Evolutionary conservation across 2,113 vertebrate genomes (phyloP).

Genomic region (Xiphorhynchus elegans): DNA sequence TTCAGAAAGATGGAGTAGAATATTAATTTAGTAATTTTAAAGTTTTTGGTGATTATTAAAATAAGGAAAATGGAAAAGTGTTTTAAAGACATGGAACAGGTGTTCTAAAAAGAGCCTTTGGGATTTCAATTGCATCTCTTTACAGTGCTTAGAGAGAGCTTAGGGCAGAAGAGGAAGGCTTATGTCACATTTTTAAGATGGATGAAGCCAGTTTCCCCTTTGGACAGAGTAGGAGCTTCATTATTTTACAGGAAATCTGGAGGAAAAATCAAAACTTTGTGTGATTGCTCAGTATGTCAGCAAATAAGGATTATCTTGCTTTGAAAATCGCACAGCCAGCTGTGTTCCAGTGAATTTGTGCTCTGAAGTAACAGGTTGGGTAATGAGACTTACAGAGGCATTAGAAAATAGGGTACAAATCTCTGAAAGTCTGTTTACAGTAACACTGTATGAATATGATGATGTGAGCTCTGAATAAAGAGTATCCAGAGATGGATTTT

Average conservation of each 20-base stretch:
- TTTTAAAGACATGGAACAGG: not conserved
- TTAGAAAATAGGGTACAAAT: not conserved
- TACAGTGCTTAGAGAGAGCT: not conserved
- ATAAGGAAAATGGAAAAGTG: not conserved
- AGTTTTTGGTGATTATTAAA: not conserved
- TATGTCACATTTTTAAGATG: not conserved
- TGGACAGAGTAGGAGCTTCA: not conserved
- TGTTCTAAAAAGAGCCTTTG: not conserved
- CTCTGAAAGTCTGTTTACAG: not conserved
- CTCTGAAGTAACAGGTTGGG: not conserved
- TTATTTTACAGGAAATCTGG: not conserved
- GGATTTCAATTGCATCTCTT: not conserved
- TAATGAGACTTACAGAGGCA: not conserved
- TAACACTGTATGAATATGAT: not conserved
- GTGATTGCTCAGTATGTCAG: not conserved
- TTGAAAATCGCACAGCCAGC: not conserved
- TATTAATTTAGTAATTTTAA: not conserved
- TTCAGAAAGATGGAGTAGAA: not conserved
- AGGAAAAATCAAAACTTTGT: not conserved
- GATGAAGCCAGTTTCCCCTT: not conserved
- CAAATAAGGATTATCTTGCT: not conserved
- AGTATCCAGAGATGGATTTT: not conserved
- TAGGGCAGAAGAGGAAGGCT: not conserved
- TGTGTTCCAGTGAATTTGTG: not conserved
- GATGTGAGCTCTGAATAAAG: not conserved